These are phyloP conservation scores for Tetramorium parvispinum DNA, from an alignment of 1,140 invertebrate species.

Conservation along the genomic window DNA sequence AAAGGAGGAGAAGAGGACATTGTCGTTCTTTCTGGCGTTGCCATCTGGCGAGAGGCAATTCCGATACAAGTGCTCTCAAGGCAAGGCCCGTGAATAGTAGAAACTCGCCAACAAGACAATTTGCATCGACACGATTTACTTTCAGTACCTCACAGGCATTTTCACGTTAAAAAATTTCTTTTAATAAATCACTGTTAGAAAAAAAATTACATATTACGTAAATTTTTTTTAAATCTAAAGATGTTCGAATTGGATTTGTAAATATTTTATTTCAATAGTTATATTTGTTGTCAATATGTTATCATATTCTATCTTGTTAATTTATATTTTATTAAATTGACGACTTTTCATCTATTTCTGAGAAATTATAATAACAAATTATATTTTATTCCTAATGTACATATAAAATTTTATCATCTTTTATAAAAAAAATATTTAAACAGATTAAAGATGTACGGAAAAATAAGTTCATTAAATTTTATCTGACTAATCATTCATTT, in stretches of 20 bases:
- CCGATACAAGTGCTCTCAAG: not conserved
- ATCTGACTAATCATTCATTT: no score
- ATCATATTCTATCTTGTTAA: not conserved
- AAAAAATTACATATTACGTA: not conserved
- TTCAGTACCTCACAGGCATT: not conserved
- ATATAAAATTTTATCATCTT: not conserved
- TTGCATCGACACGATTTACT: not conserved
- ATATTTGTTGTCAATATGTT: not conserved
- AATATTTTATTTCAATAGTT: not conserved
- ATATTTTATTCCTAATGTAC: not conserved
- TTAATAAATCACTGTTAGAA: not conserved
- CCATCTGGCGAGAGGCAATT: slow-evolving; percentile 60
- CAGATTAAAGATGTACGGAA: no score
- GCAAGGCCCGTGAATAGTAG: not conserved
- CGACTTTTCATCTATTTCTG: not conserved
- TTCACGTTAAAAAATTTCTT: not conserved
- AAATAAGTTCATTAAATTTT: no score
- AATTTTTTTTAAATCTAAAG: not conserved
- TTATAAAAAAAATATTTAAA: not conserved
- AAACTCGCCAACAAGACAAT: not conserved
- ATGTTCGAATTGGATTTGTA: not conserved
- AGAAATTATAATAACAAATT: not conserved
- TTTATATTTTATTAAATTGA: not conserved
- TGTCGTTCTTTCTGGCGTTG: slow-evolving; percentile 9
- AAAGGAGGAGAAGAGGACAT: slow-evolving; percentile 31